These are phyloP conservation scores for Latrodectus elegans DNA, from an alignment of 2,888 invertebrate genomes.

Conservation along the genomic window DNA sequence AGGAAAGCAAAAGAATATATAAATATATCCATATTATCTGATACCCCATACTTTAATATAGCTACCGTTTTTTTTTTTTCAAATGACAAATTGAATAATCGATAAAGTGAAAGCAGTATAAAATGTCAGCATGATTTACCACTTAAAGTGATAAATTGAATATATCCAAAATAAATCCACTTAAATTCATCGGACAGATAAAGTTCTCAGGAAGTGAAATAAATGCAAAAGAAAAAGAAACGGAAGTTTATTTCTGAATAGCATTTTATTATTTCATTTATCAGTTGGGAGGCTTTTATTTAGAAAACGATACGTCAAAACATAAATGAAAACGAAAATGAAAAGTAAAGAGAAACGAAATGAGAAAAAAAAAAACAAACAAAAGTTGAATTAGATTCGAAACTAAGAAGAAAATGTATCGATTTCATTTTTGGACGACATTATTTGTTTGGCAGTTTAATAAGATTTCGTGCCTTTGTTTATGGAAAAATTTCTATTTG, in stretches of 20 bases:
- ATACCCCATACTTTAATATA: no score
- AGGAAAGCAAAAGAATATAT: no score
- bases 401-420: slow-evolving; percentile 30
- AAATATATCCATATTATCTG: no score
- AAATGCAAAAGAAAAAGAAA: slow-evolving; percentile 3
- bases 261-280: no score
- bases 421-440: slow-evolving; percentile 6
- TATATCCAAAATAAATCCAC: slow-evolving; percentile 10
- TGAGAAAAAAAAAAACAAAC: background rate
- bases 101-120: background rate
- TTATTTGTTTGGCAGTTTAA: slow-evolving; percentile 22
- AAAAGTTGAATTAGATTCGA: slow-evolving; percentile 21
- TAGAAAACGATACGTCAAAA: no score
- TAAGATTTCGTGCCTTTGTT: background rate
- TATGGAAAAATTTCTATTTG: no score
- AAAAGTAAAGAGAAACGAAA: background rate
- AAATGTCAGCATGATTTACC: slow-evolving; percentile 43
- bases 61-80: no score
- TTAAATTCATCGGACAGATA: slow-evolving; percentile 30
- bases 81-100: slow-evolving; percentile 50
- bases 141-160: slow-evolving; percentile 42
- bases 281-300: no score
- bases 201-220: background rate
- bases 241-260: background rate
- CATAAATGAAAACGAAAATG: background rate